Conservation (phyloP, 2,113 vertebrate species). For the Lutjanus erythropterus region DNA sequence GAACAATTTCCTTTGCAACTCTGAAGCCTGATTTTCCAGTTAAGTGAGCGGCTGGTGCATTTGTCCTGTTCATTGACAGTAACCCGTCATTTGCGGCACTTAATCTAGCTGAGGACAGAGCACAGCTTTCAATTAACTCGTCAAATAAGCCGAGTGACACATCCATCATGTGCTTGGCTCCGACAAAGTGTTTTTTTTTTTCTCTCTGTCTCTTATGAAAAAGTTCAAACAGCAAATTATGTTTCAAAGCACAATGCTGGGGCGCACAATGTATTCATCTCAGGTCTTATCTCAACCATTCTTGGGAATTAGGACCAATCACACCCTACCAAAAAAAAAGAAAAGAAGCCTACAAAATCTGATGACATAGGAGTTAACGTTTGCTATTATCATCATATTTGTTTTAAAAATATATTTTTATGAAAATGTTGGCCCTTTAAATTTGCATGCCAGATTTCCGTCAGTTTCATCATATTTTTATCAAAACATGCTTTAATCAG, state of each 20-base stretch:
- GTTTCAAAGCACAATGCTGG: constrained; percentile 20
- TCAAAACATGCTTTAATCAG: no score
- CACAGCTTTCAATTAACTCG: constrained; percentile 80
- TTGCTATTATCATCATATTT: no score
- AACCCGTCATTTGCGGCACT: constrained; percentile 77
- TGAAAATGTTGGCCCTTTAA: no score
- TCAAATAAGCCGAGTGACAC: constrained; percentile 71
- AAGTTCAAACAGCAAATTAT: constrained; percentile 46
- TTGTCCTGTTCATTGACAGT: constrained; percentile 68
- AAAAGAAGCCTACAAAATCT: no score
- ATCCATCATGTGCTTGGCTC: constrained; percentile 62
- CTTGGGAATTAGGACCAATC: no score
- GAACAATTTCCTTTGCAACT: constrained; percentile 63
- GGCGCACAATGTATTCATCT: constrained; percentile 17
- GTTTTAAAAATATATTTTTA: no score
- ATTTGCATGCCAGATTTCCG: no score
- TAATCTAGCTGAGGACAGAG: constrained; percentile 68
- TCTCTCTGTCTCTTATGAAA: background rate
- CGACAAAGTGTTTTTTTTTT: background rate
- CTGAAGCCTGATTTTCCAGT: constrained; percentile 68
- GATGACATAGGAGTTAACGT: no score
- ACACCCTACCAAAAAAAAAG: no score
- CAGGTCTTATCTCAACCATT: no score
- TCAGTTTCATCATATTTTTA: no score
- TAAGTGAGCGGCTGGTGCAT: constrained; percentile 60